A percentile compares a stretch with the other conserved stretches of the same genome.
phyloP scores from a whole-genome alignment of 2,888 invertebrate genomes.

The Halocaridina rubra region DNA sequence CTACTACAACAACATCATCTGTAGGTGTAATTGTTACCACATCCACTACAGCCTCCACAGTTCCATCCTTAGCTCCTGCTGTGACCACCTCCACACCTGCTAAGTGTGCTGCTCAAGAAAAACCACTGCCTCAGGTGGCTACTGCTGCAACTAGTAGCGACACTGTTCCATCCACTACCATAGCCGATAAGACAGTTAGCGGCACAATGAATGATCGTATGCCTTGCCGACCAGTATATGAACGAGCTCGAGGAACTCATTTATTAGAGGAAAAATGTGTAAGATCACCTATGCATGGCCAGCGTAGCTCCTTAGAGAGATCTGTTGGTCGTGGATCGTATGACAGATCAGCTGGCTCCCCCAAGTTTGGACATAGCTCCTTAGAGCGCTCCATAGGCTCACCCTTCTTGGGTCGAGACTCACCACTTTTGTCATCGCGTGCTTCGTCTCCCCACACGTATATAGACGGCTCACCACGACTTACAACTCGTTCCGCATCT shows the following conservation, averaged over 20 bases:
- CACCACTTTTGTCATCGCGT: constrained; percentile 57
- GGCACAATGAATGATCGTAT: neutral
- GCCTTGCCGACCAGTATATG: constrained; percentile 31
- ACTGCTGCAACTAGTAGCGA: neutral
- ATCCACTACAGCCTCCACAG: constrained; percentile 13
- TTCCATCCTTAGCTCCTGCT: neutral
- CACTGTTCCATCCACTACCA: constrained; percentile 11
- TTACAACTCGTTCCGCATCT: constrained; percentile 54
- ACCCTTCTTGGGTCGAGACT: constrained; percentile 53
- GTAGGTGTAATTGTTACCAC: neutral
- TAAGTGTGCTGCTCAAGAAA: neutral
- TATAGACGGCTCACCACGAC: constrained; percentile 51
- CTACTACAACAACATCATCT: neutral
- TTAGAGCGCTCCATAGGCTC: constrained; percentile 48
- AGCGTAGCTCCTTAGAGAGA: constrained; percentile 37
- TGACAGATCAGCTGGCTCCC: constrained; percentile 72
- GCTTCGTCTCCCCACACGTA: constrained; percentile 54
- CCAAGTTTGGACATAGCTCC: constrained; percentile 71
- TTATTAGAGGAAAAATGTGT: constrained; percentile 45
- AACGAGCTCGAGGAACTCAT: constrained; percentile 44
- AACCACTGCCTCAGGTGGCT: neutral
- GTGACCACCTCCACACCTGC: neutral
- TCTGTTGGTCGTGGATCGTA: constrained; percentile 34
- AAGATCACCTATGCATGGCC: constrained; percentile 17
- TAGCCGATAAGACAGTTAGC: neutral